phyloP scores from a whole-genome alignment of 23 tunicate genomes.

The Aplidium turbinatum region DNA sequence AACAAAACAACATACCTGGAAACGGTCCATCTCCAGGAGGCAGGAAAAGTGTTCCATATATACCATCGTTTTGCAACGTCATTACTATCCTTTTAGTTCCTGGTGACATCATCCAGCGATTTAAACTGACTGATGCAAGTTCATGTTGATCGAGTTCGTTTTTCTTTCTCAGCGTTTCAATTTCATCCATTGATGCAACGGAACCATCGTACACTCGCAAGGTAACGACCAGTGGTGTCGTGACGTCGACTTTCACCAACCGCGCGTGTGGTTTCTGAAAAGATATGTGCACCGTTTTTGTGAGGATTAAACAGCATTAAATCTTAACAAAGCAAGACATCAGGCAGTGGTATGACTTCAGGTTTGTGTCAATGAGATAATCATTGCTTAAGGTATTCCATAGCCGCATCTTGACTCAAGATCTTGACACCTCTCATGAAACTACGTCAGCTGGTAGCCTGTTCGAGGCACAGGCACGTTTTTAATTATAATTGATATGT shows the following conservation, averaged over 20 bases:
- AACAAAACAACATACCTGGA: conserved; percentile 36
- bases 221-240: conserved; percentile 31
- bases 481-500: no score
- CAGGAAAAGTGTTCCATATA: conserved; percentile 40
- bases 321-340: no score
- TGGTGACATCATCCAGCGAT: conserved; percentile 37
- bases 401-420: no score
- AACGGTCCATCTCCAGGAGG: conserved; percentile 56
- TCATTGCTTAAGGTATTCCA: no score
- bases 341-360: no score
- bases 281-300: no score
- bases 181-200: background rate
- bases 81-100: conserved; percentile 17
- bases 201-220: conserved; percentile 16
- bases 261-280: conserved; percentile 36
- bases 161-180: conserved; percentile 5
- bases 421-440: no score
- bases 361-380: no score
- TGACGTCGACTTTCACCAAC: conserved; percentile 38
- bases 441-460: no score
- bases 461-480: no score
- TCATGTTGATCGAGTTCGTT: background rate
- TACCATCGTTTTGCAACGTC: conserved; percentile 25
- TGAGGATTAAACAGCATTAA: background rate
- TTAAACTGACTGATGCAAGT: conserved; percentile 5